These are phyloP conservation scores for Syndactyla subalaris DNA, from an alignment of 2,797 vertebrate genomes.

Conservation along the genomic window DNA sequence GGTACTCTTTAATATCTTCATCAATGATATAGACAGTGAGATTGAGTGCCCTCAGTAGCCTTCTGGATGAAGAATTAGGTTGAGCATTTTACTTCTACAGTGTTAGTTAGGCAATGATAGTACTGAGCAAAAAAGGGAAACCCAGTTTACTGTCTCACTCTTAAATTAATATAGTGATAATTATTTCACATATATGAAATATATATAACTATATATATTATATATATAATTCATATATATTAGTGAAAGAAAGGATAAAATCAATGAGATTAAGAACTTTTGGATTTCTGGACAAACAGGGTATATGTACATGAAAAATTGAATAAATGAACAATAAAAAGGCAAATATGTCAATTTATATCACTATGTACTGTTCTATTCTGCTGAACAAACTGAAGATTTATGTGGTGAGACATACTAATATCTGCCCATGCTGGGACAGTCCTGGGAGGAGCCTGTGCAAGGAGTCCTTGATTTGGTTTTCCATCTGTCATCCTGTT, in stretches of 20 bases:
- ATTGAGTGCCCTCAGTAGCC: not conserved
- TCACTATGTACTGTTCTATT: not conserved
- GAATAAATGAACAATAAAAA: not conserved
- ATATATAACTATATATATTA: not conserved
- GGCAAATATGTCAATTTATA: not conserved
- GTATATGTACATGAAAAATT: not conserved
- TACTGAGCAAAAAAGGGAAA: constrained; percentile 2
- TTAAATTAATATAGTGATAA: not conserved
- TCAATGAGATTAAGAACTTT: not conserved
- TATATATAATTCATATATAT: too few species aligned
- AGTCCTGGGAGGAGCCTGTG: not conserved
- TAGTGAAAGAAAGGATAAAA: not conserved
- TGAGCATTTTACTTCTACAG: constrained; percentile 49
- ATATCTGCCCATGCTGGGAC: not conserved
- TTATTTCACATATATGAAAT: not conserved
- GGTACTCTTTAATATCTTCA: not conserved
- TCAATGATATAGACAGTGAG: not conserved
- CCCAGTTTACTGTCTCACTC: constrained; percentile 2
- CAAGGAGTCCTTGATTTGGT: not conserved
- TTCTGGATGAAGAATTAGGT: constrained; percentile 30
- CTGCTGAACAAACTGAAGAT: not conserved
- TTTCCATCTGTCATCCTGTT: not conserved
- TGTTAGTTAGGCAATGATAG: not conserved
- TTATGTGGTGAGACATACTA: not conserved
- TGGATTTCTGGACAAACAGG: not conserved